Evolutionary conservation across 2,888 invertebrate species (phyloP).

Genomic region (Xylophagus ater): DNA sequence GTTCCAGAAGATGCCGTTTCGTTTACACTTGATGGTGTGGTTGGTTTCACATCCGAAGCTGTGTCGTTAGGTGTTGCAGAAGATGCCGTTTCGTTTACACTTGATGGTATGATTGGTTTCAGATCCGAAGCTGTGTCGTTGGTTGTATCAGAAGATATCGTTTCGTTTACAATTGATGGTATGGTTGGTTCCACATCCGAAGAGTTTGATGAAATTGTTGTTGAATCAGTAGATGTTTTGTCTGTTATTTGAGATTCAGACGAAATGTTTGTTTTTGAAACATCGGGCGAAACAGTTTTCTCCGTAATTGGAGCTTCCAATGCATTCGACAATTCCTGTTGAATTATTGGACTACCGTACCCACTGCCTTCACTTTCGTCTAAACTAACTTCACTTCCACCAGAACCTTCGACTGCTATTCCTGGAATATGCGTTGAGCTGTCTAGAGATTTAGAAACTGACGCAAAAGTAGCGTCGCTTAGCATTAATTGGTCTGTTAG

Average conservation of each 20-base stretch:
- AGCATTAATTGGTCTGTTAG: conserved; percentile 42
- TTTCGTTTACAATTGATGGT: conserved; percentile 2
- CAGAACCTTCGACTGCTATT: conserved; percentile 22
- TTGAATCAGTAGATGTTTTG: not conserved
- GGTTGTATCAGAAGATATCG: too few species aligned
- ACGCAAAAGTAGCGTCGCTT: conserved; percentile 38
- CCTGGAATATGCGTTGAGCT: conserved; percentile 13
- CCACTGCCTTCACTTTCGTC: conserved; percentile 28
- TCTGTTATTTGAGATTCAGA: not conserved
- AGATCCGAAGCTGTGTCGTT: too few species aligned
- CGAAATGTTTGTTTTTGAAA: not conserved
- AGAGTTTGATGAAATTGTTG: conserved; percentile 7
- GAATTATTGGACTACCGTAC: conserved; percentile 11
- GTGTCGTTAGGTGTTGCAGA: conserved; percentile 1
- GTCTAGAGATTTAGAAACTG: conserved; percentile 24
- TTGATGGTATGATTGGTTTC: not conserved
- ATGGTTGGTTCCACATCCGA: not conserved
- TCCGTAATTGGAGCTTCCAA: conserved; percentile 1
- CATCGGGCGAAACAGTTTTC: not conserved
- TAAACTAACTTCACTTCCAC: conserved; percentile 22
- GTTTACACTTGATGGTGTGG: too few species aligned
- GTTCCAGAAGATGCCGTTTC: too few species aligned
- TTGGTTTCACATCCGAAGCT: too few species aligned
- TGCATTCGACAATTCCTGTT: not conserved
- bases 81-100: too few species aligned